A percentile compares a stretch with the other conserved stretches of the same genome.
phyloP scores from a whole-genome alignment of 2,113 vertebrate species.

The Mesocricetus auratus region DNA sequence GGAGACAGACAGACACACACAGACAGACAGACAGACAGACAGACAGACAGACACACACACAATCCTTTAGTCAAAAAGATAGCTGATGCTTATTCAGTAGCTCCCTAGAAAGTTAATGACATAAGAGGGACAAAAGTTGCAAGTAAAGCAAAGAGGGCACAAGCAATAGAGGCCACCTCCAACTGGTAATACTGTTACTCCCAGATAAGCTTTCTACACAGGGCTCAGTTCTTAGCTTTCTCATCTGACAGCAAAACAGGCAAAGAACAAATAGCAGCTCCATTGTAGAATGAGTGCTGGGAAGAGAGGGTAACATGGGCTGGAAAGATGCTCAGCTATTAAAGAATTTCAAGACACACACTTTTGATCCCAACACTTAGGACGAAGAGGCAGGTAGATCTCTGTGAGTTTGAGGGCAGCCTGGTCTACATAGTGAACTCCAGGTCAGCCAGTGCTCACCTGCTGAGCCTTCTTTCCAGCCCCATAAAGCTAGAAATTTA shows the following conservation, averaged over 20 bases:
- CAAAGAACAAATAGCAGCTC: background rate
- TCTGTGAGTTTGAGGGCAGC: background rate
- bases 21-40: background rate
- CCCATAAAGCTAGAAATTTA: background rate
- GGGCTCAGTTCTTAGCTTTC: background rate
- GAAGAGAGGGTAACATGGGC: background rate
- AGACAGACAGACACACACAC: background rate
- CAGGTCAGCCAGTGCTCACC: background rate
- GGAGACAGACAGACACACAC: background rate
- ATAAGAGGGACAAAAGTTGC: background rate
- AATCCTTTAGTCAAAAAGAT: background rate
- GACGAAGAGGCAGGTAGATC: background rate
- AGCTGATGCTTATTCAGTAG: background rate
- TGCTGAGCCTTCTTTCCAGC: background rate
- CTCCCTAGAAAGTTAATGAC: background rate
- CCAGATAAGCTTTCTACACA: background rate
- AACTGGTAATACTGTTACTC: background rate
- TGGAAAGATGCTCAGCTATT: too few relatives aligned
- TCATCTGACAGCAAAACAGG: background rate
- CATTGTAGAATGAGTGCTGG: background rate
- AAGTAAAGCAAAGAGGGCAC: background rate
- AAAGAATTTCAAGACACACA: background rate
- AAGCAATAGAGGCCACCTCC: background rate
- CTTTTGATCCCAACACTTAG: background rate
- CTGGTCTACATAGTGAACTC: background rate